These are phyloP conservation scores for Holocentrus rufus DNA, from an alignment of 2,797 vertebrate genomes.

Conservation along the genomic window DNA sequence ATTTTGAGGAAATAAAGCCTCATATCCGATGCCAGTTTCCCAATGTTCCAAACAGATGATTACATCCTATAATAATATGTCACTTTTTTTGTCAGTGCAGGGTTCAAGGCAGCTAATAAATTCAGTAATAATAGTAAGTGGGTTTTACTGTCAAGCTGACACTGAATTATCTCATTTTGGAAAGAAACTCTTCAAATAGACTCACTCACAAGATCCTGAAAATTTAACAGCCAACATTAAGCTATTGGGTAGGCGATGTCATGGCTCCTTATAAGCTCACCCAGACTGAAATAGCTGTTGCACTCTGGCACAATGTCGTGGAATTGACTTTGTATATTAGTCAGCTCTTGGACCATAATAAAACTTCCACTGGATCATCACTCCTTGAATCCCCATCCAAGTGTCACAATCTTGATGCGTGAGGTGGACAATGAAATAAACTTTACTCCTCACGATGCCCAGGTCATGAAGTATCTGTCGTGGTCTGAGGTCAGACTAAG, in stretches of 20 bases:
- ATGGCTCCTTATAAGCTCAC: slow-evolving; percentile 55
- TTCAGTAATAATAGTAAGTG: neutral
- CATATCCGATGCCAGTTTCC: neutral
- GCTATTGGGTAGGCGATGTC: slow-evolving; percentile 36
- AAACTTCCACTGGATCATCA: slow-evolving; percentile 68
- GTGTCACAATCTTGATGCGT: slow-evolving; percentile 76
- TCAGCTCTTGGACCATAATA: slow-evolving; percentile 65
- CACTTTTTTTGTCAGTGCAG: neutral
- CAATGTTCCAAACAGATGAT: neutral
- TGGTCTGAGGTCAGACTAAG: slow-evolving; percentile 57
- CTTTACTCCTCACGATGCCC: slow-evolving; percentile 58
- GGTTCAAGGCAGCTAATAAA: neutral
- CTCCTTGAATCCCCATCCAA: slow-evolving; percentile 66
- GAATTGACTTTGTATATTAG: slow-evolving; percentile 69
- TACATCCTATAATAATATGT: neutral
- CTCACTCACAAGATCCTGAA: slow-evolving; percentile 18
- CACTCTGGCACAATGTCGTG: slow-evolving; percentile 70
- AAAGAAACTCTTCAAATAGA: neutral
- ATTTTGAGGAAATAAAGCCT: neutral
- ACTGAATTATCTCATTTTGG: neutral
- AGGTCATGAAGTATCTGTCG: slow-evolving; percentile 53
- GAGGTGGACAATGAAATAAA: slow-evolving; percentile 70
- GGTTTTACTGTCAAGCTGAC: neutral
- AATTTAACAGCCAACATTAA: slow-evolving; percentile 27
- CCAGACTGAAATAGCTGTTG: slow-evolving; percentile 67